Conservation (phyloP, 2,888 invertebrate genomes). For the Ichneumoninae sp. region DNA sequence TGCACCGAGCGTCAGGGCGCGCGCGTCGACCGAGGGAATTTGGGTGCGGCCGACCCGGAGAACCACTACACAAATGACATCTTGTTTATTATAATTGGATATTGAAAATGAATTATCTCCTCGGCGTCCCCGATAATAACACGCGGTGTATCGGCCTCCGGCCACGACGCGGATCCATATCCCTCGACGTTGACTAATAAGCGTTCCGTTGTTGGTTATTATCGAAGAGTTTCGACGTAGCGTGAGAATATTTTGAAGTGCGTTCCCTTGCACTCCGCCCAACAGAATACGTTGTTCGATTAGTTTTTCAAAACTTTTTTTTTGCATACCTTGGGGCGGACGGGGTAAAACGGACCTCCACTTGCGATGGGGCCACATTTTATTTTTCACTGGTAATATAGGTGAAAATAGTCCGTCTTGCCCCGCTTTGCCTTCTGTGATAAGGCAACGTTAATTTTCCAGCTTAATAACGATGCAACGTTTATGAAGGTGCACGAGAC, state of each 20-base stretch:
- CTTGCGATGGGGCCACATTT: background rate
- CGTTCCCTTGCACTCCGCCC: slow-evolving; percentile 27
- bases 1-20: slow-evolving; percentile 29
- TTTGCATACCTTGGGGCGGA: background rate
- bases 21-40: slow-evolving; percentile 56
- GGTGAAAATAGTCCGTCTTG: background rate
- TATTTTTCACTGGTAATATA: background rate
- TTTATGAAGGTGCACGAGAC: slow-evolving; percentile 73
- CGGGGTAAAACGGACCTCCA: background rate
- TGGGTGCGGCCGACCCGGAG: slow-evolving; percentile 68
- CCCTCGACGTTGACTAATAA: slow-evolving; percentile 31
- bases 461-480: slow-evolving; percentile 79
- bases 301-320: no score
- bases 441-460: slow-evolving; percentile 78
- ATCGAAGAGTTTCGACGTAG: slow-evolving; percentile 1
- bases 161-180: background rate
- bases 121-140: slow-evolving; percentile 52
- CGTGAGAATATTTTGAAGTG: slow-evolving; percentile 9
- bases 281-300: no score
- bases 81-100: slow-evolving; percentile 73
- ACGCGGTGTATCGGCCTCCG: slow-evolving; percentile 30
- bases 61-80: slow-evolving; percentile 69
- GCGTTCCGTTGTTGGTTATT: slow-evolving; percentile 2
- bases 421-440: slow-evolving; percentile 68
- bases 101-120: slow-evolving; percentile 70